phyloP scores from a whole-genome alignment of 2,113 vertebrate species.

The Ceuthmochares aereus region DNA sequence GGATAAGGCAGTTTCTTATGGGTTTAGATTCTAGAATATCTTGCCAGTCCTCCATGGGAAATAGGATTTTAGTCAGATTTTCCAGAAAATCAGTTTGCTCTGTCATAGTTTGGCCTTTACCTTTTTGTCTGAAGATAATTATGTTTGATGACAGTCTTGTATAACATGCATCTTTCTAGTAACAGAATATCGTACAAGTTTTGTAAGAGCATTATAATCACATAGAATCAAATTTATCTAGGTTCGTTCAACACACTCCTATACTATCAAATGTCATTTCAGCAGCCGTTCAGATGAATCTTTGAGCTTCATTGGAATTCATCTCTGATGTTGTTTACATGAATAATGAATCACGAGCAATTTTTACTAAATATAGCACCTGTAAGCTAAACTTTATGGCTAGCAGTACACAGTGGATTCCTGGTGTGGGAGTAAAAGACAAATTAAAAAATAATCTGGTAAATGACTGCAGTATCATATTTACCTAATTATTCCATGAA shows the following conservation, averaged over 20 bases:
- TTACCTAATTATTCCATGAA: background rate
- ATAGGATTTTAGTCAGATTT: background rate
- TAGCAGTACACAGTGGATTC: background rate
- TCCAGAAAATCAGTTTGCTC: background rate
- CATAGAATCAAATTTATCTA: background rate
- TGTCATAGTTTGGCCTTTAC: background rate
- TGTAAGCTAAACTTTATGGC: background rate
- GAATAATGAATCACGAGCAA: constrained; percentile 20
- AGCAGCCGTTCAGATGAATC: background rate
- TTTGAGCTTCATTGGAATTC: constrained; percentile 38
- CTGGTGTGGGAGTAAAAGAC: background rate
- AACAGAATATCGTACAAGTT: background rate
- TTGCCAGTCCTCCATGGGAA: background rate
- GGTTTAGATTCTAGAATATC: background rate
- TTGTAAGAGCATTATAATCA: background rate
- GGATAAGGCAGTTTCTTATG: background rate
- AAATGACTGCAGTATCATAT: background rate
- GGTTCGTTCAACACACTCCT: background rate
- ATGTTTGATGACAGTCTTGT: background rate
- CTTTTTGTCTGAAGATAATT: background rate
- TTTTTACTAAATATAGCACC: constrained; percentile 32
- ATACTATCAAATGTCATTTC: background rate
- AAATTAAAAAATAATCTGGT: background rate
- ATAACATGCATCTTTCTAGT: background rate
- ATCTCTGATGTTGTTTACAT: background rate